Evolutionary conservation across 2,113 vertebrate species (phyloP), one percentile per base, ranked within the genome.

Genomic region (Neogobius melanostomus): DNA sequence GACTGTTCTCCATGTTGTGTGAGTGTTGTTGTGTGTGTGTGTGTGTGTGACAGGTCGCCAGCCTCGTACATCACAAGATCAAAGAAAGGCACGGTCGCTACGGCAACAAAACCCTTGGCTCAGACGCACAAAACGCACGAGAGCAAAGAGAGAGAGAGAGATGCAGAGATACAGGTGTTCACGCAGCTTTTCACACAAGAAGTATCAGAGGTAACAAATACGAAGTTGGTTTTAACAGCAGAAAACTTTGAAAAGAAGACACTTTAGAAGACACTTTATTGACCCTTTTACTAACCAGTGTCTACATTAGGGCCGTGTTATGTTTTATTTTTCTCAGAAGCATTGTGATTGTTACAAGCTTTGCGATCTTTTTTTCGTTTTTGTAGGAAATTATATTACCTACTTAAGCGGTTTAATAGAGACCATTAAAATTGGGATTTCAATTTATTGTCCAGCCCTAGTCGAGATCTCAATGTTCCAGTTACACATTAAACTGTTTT

Each of bases 1-100:
- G 59, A 68, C 69, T 71, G 63, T 74, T 72, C 70, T 68, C 65
- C 21, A 43, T 63, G 8, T 63, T 61, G 76, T 79, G 63, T 72
- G 75, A 71, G 72, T 51, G 46, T 60, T 43, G 76, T 28, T 69
- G 69, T 78, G 59, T 67, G 50, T 43, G 60, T 57, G 62, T 62
- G 21, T 14, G 68, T 65, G 78, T 68, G 71, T 8, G 78, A 63
- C 62, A 62, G 79, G 79, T 79, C 16, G 64, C 72, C 72, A 71
- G 79, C 82, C 81, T 91, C 74, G 56, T 76, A 83, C 83, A 85
- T 85, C 71, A 77, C 72, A 72, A 76, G 82, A 91, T 89, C 81
- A 89, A 89, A 87, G 76, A 60, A 21, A 68, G 81, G 73, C 74
- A 68, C 8, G 70, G 82, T 82, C 68, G 51, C 85, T 76, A 81